Evolutionary conservation across 92 coral and sea anemone genomes (phyloP), one percentile per base, ranked within the genome.

Genomic region (Porites lobata): DNA sequence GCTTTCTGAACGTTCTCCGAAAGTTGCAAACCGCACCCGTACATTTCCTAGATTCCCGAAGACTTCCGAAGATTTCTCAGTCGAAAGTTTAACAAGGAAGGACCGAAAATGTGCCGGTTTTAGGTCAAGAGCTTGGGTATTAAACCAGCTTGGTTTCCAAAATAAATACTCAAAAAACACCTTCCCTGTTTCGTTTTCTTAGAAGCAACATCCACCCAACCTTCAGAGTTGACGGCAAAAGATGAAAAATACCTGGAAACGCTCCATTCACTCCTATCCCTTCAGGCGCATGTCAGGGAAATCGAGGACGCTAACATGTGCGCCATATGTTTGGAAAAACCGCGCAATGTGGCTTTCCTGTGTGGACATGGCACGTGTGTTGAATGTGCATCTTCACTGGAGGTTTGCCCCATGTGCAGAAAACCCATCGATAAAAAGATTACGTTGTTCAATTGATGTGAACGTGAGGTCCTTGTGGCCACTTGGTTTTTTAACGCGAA

Each of bases 361-460:
- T 95, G 98, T 50, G 98, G 98, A 3, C 98, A 95, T 29, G 94
- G 98, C 24, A 95, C 98, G 1, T 95, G 98, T 65, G 78, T 65
- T 6, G 76, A 76, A 8, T 95, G 98, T 64, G 89, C 96, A 6
- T 50, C 77, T 17, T 81, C 96, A 7, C 70, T 95, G 51, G 82
- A 89, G 32, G 69, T 90, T 18, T 95, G 98, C 22, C 98, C 94
- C 1, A 89, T 95, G 94, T 95, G 98, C 65, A 81, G 98, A 72
- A 88, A 86, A 76, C 96, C 96, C 22, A 95, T 95, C 69, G 88
- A 78, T 17, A 86, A 93, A 57, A 95, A 95, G 82, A 95, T 95
- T 1, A 86, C 81, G 54, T 73, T 94, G 50, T 94, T 94, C 63
- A 83, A 68, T 66, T 94, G 88, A 92, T 65, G 17, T 80, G 14